phyloP scores from a whole-genome alignment of 2,888 invertebrate genomes.

The Caenorhabditis sp. region DNA sequence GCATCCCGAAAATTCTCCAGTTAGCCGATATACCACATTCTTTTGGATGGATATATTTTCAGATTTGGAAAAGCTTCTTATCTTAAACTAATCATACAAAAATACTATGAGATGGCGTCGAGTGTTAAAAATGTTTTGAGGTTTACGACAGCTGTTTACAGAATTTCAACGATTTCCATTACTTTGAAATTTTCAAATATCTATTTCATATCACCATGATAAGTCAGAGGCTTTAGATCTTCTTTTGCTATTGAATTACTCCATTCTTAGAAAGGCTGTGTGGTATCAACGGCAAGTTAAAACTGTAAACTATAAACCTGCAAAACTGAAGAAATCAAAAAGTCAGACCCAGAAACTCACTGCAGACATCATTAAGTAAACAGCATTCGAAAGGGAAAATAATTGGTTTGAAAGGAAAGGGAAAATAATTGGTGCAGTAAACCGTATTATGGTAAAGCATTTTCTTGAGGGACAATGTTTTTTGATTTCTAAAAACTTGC shows the following conservation, averaged over 20 bases:
- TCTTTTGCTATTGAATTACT: no score
- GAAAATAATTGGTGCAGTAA: neutral
- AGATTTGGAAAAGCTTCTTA: neutral
- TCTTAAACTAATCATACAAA: neutral
- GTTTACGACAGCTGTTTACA: neutral
- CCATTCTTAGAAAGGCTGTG: no score
- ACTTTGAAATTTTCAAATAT: neutral
- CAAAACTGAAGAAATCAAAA: neutral
- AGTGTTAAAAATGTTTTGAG: no score
- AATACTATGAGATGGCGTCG: neutral
- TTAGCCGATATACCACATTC: neutral
- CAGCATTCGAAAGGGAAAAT: no score
- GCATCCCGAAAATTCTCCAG: no score
- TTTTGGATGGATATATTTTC: neutral
- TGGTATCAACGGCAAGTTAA: no score
- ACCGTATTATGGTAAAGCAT: neutral
- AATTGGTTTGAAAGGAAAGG: neutral
- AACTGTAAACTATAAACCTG: neutral
- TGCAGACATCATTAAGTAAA: conserved; percentile 10
- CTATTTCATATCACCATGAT: no score
- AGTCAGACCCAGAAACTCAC: neutral
- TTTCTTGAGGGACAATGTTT: neutral
- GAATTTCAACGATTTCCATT: no score
- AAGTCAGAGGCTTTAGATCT: no score
- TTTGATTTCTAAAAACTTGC: conserved; percentile 24